Base-by-base conservation (phyloP, 2,113 vertebrate species). In the Litocranius walleri region DNA sequence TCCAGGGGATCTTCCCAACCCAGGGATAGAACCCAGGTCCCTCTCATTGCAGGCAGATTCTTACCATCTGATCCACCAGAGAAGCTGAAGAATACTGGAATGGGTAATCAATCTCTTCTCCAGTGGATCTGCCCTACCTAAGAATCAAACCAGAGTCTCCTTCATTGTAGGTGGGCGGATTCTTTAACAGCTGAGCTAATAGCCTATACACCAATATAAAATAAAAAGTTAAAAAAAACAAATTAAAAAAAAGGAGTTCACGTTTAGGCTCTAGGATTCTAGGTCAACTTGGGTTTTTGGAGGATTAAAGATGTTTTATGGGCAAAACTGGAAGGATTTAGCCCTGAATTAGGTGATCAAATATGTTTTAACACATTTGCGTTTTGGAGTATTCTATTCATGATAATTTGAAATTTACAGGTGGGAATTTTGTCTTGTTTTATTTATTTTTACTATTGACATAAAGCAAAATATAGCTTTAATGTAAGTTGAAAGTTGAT, bases 131-230 rank as follows among this genome's bases (percentile, higher is more conserved):
- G 67, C n/a, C 67, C 19, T 71, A 40, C 19, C 67, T n/a, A 71
- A 71, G 67, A 71, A 23, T 71, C 67, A 40, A 40, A 36, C n/a
- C 67, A 71, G 3, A 10, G n/a, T 71, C 67, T 71, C 67, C n/a
- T 23, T 40, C n/a, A 71, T 40, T 40, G 10, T 36, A 40, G n/a
- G n/a, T 0, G 0, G 10, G 10, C 0, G 0, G 19, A 40, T 71
- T 71, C 67, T 71, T 71, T 23, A 71, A 40, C 10, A 12, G 67
- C 67, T 12, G 67, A 71, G 10, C n/a, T 71, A 23, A 71, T 23
- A 40, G 19, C n/a, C 10, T 71, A 71, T 40, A 71, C 5, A 6
- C 2, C 19, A 71, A 40, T 40, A 71, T 71, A 74, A 40, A 74
- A 74, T 40, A 74, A 40, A 74, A 40, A 74, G 67, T 74, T 40